These are phyloP conservation scores for Parauchenoglanis punctatus DNA, from an alignment of 2,797 vertebrate species.

Conservation along the genomic window DNA sequence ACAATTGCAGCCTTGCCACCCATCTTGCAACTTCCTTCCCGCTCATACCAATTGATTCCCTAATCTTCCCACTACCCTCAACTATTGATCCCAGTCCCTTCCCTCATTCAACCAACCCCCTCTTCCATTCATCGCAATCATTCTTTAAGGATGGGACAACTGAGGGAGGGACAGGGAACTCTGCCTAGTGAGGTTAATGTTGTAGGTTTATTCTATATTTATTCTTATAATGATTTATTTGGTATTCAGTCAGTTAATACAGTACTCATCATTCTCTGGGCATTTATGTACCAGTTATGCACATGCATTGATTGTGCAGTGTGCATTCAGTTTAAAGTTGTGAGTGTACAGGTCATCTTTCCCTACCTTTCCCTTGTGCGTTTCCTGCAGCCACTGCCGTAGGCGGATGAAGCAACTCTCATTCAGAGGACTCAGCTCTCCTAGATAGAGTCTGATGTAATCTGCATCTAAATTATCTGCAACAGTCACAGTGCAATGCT, in stretches of 20 bases:
- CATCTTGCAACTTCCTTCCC: not conserved
- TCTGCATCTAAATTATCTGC: slow-evolving; percentile 91
- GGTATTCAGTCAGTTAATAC: not conserved
- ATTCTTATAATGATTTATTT: not conserved
- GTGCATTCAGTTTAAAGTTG: not conserved
- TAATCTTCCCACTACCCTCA: not conserved
- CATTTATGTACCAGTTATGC: not conserved
- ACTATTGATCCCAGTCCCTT: not conserved
- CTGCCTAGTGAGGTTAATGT: not conserved
- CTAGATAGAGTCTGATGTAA: slow-evolving; percentile 92
- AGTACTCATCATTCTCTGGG: not conserved
- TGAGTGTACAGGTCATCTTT: slow-evolving; percentile 1
- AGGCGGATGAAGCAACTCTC: slow-evolving; percentile 94
- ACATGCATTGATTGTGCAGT: not conserved
- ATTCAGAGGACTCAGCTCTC: slow-evolving; percentile 90
- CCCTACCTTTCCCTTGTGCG: slow-evolving; percentile 90
- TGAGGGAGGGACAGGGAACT: not conserved
- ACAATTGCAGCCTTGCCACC: not conserved
- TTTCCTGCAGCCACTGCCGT: slow-evolving; percentile 92
- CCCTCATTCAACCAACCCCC: not conserved
- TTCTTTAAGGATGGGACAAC: not conserved
- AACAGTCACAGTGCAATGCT: slow-evolving; percentile 43
- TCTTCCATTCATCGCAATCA: not conserved
- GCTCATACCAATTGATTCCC: not conserved
- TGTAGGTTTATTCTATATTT: not conserved